Percentiles rank a stretch among this genome's conserved stretches.
Conservation (phyloP, 2,113 vertebrate genomes). For the Cygnus buccinator region DNA sequence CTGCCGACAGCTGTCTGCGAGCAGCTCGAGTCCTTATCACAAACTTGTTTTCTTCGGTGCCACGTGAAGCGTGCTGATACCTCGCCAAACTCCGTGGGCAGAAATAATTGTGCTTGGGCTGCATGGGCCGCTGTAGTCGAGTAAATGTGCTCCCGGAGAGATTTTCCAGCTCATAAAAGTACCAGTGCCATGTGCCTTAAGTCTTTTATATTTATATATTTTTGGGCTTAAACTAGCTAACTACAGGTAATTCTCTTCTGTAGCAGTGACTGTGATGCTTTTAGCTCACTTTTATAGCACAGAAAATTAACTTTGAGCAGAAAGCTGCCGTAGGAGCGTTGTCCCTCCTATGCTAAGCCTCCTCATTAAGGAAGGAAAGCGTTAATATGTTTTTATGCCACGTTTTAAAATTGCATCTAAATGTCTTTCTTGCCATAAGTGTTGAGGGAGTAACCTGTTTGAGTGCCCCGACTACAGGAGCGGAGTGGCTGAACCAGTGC, state of each 20-base stretch:
- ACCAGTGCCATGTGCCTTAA: accelerated
- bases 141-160: not conserved
- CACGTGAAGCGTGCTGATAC: accelerated
- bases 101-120: not conserved
- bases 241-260: no score
- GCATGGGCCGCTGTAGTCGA: accelerated
- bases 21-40: not conserved
- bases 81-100: not conserved
- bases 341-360: not conserved
- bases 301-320: not conserved
- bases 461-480: accelerated
- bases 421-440: not conserved
- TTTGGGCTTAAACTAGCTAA: accelerated
- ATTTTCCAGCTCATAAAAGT: not conserved
- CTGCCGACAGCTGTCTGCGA: not conserved
- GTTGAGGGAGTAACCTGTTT: not conserved
- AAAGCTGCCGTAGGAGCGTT: not conserved
- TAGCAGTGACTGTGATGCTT: not conserved
- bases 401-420: not conserved
- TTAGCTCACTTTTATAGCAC: not conserved
- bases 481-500: not conserved
- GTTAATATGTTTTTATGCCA: not conserved
- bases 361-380: not conserved
- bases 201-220: not conserved
- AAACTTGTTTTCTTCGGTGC: not conserved